Base-by-base conservation (phyloP, 2,797 vertebrate species). In the Alosa sapidissima region DNA sequence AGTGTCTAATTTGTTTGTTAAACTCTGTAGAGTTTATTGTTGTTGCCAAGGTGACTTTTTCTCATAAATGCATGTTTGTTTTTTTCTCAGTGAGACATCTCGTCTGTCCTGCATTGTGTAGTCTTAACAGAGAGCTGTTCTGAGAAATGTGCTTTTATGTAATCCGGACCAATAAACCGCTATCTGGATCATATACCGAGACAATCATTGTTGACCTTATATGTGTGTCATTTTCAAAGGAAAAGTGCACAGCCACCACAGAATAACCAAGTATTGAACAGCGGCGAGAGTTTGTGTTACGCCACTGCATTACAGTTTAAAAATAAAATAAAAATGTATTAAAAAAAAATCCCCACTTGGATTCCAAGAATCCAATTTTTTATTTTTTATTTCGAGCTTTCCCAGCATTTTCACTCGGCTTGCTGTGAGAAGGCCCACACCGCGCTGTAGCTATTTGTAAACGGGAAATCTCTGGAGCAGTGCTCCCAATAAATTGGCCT, bases 401-500 rank as follows among this genome's bases (percentile, higher is more conserved):
- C 68, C 68, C 68, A 78, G 72, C 72, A 78, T 78, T 78, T 21
- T 78, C 72, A 41, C 72, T 45, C 36, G 2, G 24, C 41, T 19
- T 7, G 7, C 72, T 78, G 19, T 78, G 72, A 78, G 72, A 78
- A 78, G 41, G 72, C 72, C 36, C 36, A 78, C 72, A 21, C 72
- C 41, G 41, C 16, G 41, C 41, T 78, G 72, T 6, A 78, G 83
- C 83, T 91, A 87, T 91, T 86, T 86, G 91, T 88, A 84, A 90
- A 91, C 81, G 84, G 84, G 87, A 78, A 84, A 89, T 91, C 91
- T 81, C 86, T 90, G 85, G 90, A 87, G 85, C 82, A 65, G 81
- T 85, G 87, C 90, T 88, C 84, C 83, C 87, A 87, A 86, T 88
- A 88, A 87, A 88, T 87, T 88, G 88, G 87, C 89, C 89, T 89